Conservation (phyloP, 2,888 invertebrate genomes). For the Drosophila meridiana region DNA sequence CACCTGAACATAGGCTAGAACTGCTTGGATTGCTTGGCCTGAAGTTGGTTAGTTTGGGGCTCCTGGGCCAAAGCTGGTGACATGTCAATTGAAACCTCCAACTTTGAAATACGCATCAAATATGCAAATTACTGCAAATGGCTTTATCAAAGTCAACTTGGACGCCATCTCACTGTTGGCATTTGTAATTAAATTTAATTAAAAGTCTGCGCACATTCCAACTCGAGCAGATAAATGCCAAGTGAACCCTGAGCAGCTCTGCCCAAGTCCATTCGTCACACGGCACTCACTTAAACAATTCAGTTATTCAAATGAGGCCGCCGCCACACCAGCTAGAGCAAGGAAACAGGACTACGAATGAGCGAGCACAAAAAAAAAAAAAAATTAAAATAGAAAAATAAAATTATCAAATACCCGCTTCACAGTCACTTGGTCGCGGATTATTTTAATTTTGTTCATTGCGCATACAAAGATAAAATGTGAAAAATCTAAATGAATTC, state of each 20-base stretch:
- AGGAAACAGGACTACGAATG: not conserved
- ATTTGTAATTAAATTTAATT: conserved; percentile 78
- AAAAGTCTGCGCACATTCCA: conserved; percentile 70
- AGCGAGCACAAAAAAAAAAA: not conserved
- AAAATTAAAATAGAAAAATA: conserved; percentile 12
- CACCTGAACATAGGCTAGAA: conserved; percentile 39
- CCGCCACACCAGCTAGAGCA: conserved; percentile 7
- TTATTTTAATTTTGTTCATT: conserved; percentile 78
- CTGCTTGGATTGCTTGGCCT: conserved; percentile 1
- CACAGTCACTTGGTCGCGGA: conserved; percentile 58
- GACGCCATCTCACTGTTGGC: conserved; percentile 48
- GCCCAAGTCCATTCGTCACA: conserved; percentile 64
- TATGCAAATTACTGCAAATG: conserved; percentile 58
- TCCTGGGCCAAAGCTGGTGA: conserved; percentile 20
- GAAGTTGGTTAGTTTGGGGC: not conserved
- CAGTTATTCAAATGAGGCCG: conserved; percentile 73
- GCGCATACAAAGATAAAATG: conserved; percentile 75
- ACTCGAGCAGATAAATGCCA: conserved; percentile 59
- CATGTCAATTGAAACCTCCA: conserved; percentile 48
- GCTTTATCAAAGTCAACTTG: conserved; percentile 55
- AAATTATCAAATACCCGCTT: conserved; percentile 61
- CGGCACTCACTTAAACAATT: conserved; percentile 69
- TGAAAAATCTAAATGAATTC: conserved; percentile 75
- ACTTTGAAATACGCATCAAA: conserved; percentile 39
- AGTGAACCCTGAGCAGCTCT: conserved; percentile 42